Evolutionary conservation across 2,888 invertebrate genomes (phyloP), one percentile per base, ranked within the genome.

Genomic region (Diachrysia chrysitis): DNA sequence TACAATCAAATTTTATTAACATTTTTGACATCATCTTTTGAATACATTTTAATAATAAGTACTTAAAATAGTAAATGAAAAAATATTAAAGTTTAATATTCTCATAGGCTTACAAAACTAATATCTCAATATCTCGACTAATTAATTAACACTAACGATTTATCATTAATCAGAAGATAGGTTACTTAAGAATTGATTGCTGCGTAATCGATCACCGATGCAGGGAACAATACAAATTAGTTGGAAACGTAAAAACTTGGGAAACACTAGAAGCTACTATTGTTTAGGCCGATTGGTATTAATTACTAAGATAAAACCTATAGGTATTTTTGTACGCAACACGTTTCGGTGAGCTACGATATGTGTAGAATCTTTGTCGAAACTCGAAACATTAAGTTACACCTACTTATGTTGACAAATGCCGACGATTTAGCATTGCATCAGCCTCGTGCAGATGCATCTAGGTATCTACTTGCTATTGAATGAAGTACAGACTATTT

Each of bases 201-300:
- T 72, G 70, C 62, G 74, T 82, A 79, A 87, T 85, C 81, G 79
- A 87, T 86, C 82, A 79, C 79, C 75, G 64, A 69, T 29, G 55
- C 55, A 61, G 71, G 72, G 68, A 79, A 88, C 87, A 86, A 89
- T 87, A 83, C 83, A 81, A 84, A 85, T 83, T 70, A 67, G 66
- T 73, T 63, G 73, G 71, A 67, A 54, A 54, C 48, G 65, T 66
- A 89, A 89, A 88, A 87, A 80, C 84, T 79, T 88, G 88, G 69
- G 88, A 88, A 83, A 77, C 63, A 46, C 12, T 32, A 21, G 54
- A 37, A 72, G 74, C 55, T 53, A 48, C 79, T 65, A 85, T 87
- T 87, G 86, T 86, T 78, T n/a, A 55, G 25, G 51, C 68, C 75
- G 78, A 79, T 79, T 76, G 71, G 66, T 82, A 83, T 79, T 75